A percentile compares a stretch with the other conserved stretches of the same genome.
Conservation (phyloP, 2,113 vertebrate genomes). For the Microcebus lehilahytsara region DNA sequence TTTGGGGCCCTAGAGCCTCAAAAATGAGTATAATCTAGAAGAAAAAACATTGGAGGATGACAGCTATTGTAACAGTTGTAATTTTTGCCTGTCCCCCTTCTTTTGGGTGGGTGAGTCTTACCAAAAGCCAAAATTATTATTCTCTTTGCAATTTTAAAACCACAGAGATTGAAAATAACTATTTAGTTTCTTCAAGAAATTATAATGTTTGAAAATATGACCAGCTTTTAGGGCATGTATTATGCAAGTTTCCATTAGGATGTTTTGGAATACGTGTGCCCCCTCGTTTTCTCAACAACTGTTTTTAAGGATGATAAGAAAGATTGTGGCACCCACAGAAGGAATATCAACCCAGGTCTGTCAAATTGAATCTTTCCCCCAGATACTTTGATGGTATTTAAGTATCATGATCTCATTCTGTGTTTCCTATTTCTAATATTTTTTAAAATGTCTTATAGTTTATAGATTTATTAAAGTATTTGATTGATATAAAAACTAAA, state of each 20-base stretch:
- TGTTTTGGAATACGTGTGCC: background rate
- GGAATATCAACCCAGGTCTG: background rate
- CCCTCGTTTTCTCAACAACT: background rate
- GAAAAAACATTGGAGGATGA: background rate
- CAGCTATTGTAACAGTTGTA: background rate
- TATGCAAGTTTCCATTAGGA: background rate
- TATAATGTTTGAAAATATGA: constrained; percentile 34
- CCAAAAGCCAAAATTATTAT: constrained; percentile 24
- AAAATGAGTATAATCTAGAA: background rate
- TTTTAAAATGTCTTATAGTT: background rate
- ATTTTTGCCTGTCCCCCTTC: background rate
- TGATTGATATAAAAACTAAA: constrained; percentile 24
- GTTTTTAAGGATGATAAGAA: background rate
- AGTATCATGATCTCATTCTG: background rate
- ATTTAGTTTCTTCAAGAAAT: background rate
- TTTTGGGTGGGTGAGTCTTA: background rate
- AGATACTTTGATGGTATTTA: constrained; percentile 18
- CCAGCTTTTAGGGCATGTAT: background rate
- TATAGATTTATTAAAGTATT: constrained; percentile 5
- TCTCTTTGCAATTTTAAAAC: constrained; percentile 13
- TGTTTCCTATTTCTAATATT: background rate
- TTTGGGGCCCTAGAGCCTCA: background rate
- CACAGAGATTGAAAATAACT: background rate
- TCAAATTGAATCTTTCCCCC: background rate
- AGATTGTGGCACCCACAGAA: background rate